Conservation (phyloP, 2,888 invertebrate species). For the Polyommatus icarus region DNA sequence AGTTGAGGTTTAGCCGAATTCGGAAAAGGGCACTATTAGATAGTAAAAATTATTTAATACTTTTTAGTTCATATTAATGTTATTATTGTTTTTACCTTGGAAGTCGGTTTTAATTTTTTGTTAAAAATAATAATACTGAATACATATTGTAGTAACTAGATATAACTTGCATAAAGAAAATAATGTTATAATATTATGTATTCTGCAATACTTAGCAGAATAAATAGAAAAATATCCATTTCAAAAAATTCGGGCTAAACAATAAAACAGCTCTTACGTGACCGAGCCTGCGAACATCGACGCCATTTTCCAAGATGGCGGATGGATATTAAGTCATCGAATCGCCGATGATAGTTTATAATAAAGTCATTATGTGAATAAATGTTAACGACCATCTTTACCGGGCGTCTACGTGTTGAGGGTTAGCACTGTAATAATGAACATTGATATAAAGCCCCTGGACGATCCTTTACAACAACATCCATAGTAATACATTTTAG, state of each 20-base stretch:
- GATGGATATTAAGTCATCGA: conserved; percentile 27
- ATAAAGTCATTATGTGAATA: conserved; percentile 73
- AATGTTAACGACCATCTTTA: conserved; percentile 73
- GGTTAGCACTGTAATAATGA: conserved; percentile 55
- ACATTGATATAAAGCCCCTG: conserved; percentile 39
- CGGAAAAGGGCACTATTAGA: no score
- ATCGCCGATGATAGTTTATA: conserved; percentile 50
- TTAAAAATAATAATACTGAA: no score
- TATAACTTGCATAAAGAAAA: no score
- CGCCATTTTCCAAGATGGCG: conserved; percentile 21
- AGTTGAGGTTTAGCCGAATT: no score
- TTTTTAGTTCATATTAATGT: no score
- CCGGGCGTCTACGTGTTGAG: conserved; percentile 61
- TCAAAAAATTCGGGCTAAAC: not conserved
- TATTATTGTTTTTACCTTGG: no score
- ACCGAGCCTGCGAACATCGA: conserved; percentile 8
- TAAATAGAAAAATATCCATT: no score
- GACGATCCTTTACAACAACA: conserved; percentile 40
- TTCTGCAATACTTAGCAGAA: no score
- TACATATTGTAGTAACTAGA: no score
- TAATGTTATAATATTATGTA: no score
- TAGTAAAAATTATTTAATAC: no score
- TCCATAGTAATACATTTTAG: not conserved
- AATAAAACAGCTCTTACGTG: conserved; percentile 4
- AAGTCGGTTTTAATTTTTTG: no score